Percentiles rank a stretch among this genome's conserved stretches.
These are phyloP conservation scores for Athene noctua DNA, from an alignment of 2,113 vertebrate genomes.

Conservation along the genomic window DNA sequence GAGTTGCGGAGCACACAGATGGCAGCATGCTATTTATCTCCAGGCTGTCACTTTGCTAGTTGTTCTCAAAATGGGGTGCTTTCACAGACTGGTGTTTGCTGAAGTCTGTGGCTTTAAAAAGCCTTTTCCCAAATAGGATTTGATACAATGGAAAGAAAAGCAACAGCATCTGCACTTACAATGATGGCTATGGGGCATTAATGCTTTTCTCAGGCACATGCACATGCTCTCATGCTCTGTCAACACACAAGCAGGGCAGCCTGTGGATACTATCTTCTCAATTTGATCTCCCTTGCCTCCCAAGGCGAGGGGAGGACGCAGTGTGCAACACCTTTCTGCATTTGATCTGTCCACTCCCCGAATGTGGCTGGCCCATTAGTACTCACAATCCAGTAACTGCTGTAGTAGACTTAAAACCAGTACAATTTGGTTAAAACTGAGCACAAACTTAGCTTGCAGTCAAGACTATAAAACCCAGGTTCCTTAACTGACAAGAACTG, in stretches of 20 bases:
- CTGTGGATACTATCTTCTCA: not conserved
- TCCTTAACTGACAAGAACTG: not conserved
- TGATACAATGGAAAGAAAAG: conserved; percentile 33
- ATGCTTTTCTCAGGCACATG: not conserved
- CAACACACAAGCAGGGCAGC: not conserved
- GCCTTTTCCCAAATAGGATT: not conserved
- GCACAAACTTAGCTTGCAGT: not conserved
- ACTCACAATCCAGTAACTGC: not conserved
- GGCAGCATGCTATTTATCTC: conserved; percentile 38
- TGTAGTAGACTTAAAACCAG: not conserved
- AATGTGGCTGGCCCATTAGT: not conserved
- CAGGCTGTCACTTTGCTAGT: not conserved
- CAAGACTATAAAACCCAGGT: not conserved
- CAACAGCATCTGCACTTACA: not conserved
- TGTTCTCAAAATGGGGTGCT: conserved; percentile 8
- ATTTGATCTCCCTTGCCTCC: not conserved
- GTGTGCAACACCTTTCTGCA: not conserved
- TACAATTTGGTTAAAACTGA: not conserved
- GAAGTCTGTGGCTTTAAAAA: conserved; percentile 1
- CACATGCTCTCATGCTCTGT: not conserved
- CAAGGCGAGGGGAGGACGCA: not conserved
- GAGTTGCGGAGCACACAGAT: conserved; percentile 16
- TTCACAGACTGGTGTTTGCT: not conserved
- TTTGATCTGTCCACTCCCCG: not conserved
- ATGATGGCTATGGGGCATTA: not conserved